Percentiles rank a stretch among this genome's conserved stretches.
These are phyloP conservation scores for Euphysa ruthae DNA, from an alignment of 30 jellyfish, hydroid and myxozoan genomes.

Conservation along the genomic window DNA sequence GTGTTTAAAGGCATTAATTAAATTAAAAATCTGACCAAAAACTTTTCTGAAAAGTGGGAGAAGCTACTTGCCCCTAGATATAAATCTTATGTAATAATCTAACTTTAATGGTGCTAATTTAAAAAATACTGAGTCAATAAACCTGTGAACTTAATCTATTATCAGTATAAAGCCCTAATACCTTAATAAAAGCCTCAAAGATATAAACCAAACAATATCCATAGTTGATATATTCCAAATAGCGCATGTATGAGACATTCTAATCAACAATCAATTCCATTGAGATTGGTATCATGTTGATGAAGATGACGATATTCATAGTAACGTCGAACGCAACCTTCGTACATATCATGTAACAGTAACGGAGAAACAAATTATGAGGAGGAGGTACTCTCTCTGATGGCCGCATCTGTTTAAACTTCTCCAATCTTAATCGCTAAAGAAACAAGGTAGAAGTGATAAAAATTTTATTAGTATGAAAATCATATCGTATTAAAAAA, in stretches of 20 bases:
- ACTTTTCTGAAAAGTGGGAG: too few species aligned
- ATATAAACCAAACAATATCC: conserved; percentile 56
- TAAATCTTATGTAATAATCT: too few species aligned
- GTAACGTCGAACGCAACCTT: conserved; percentile 73
- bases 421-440: conserved; percentile 35
- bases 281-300: conserved; percentile 66
- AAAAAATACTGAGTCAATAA: too few species aligned
- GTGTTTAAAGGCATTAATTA: too few species aligned
- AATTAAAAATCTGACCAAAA: too few species aligned
- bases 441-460: too few species aligned
- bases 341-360: conserved; percentile 80
- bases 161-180: neutral
- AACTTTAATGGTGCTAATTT: too few species aligned
- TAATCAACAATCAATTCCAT: conserved; percentile 56
- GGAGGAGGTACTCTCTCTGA: conserved; percentile 89
- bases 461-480: too few species aligned
- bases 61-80: too few species aligned
- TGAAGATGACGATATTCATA: conserved; percentile 56
- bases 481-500: too few species aligned
- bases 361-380: conserved; percentile 73
- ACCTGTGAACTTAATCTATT: too few species aligned
- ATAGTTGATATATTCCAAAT: conserved; percentile 63
- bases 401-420: conserved; percentile 63
- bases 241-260: conserved; percentile 17
- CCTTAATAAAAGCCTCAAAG: conserved; percentile 77